Evolutionary conservation across 2,888 invertebrate genomes (phyloP).

Genomic region (Hydroisotoma schaefferi): DNA sequence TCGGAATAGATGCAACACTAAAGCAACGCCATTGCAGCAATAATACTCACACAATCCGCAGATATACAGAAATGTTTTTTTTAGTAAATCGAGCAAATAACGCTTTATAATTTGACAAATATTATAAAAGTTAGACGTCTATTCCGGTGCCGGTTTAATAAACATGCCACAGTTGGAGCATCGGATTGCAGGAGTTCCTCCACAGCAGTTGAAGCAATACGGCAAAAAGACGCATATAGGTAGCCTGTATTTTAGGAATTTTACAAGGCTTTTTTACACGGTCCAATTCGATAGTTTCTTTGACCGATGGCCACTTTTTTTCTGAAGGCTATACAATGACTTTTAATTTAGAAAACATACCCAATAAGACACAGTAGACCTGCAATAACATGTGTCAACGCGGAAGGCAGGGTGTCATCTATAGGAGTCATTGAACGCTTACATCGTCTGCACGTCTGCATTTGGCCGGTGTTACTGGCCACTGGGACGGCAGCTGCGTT

Average conservation of each 20-base stretch:
- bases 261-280: not conserved
- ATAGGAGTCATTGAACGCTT: not conserved
- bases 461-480: not conserved
- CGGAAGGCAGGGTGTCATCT: constrained; percentile 1
- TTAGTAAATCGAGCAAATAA: not conserved
- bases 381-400: constrained; percentile 5
- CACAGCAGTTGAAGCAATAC: constrained; percentile 22
- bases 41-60: not conserved
- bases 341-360: not conserved
- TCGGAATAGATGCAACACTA: too few species aligned
- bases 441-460: constrained; percentile 5
- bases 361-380: not conserved
- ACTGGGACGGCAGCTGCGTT: too few species aligned
- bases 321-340: not conserved
- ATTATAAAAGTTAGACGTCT: not conserved
- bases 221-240: constrained; percentile 24
- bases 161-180: constrained; percentile 25
- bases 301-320: too few species aligned
- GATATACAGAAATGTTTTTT: not conserved
- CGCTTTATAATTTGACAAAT: not conserved
- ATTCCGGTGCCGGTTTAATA: not conserved
- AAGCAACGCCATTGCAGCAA: not conserved
- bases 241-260: constrained; percentile 5
- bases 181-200: constrained; percentile 16
- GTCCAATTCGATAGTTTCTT: too few species aligned